A percentile compares a stretch with the other conserved stretches of the same genome.
Evolutionary conservation across 2,113 vertebrate genomes (phyloP).

Genomic region (Recurvirostra avosetta): DNA sequence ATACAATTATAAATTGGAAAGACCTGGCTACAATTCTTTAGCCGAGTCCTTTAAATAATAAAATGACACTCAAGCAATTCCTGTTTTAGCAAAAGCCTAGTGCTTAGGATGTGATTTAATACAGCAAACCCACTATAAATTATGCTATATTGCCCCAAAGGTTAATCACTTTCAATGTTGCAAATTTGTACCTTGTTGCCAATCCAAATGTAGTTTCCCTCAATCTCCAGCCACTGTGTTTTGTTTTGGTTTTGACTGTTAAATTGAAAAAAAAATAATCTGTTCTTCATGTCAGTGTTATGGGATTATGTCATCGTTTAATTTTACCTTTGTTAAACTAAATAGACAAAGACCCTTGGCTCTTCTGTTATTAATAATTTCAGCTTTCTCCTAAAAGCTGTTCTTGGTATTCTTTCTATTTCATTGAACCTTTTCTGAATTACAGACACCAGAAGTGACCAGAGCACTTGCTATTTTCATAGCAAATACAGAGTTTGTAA

Average conservation of each 20-base stretch:
- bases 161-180: background rate
- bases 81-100: background rate
- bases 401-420: background rate
- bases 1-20: background rate
- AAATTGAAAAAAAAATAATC: background rate
- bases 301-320: background rate
- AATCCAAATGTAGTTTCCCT: background rate
- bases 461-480: background rate
- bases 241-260: background rate
- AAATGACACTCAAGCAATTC: background rate
- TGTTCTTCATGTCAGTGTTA: background rate
- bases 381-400: background rate
- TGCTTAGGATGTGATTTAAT: slow-evolving; percentile 4
- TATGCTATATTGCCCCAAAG: background rate
- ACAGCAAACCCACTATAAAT: background rate
- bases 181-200: background rate
- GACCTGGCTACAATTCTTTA: background rate
- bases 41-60: background rate
- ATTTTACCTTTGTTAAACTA: background rate
- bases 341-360: background rate
- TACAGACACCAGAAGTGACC: background rate
- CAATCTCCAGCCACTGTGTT: background rate
- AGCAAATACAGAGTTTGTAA: background rate
- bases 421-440: background rate
- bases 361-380: background rate